A percentile compares a stretch with the other conserved stretches of the same genome.
Evolutionary conservation across 2,888 invertebrate genomes (phyloP).

Genomic region (Deladenus siricidicola): DNA sequence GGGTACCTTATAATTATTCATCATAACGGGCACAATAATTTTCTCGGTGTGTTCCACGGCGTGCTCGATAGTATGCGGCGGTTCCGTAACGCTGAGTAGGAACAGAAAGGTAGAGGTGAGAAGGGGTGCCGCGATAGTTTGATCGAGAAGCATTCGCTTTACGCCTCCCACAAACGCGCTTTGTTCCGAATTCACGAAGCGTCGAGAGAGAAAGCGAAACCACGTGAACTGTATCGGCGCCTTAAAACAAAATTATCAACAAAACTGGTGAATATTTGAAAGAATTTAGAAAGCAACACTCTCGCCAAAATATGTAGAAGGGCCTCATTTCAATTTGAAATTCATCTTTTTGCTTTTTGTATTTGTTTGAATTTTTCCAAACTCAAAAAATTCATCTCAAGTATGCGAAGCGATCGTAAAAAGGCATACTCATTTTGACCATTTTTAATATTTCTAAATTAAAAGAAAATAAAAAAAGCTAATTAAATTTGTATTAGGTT

Average conservation of each 20-base stretch:
- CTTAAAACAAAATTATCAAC: too few relatives aligned
- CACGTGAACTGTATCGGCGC: conserved; percentile 24
- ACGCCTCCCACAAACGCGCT: background rate
- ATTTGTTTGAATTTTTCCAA: too few relatives aligned
- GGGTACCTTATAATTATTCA: conserved; percentile 27
- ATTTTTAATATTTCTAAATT: too few relatives aligned
- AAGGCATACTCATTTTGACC: too few relatives aligned
- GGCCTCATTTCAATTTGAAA: too few relatives aligned
- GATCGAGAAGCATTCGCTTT: conserved; percentile 14
- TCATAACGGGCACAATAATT: conserved; percentile 20
- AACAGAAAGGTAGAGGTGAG: conserved; percentile 22
- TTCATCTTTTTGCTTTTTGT: background rate
- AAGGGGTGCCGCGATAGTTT: conserved; percentile 22
- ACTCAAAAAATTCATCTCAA: too few relatives aligned
- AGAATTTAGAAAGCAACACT: too few relatives aligned
- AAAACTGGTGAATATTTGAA: too few relatives aligned
- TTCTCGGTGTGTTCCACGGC: conserved; percentile 8
- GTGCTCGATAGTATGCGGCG: conserved; percentile 7
- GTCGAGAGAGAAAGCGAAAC: conserved; percentile 13
- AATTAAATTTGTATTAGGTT: too few relatives aligned
- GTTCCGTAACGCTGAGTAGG: conserved; percentile 12
- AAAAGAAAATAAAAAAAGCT: too few relatives aligned
- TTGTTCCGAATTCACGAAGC: background rate
- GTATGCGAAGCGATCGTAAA: too few relatives aligned
- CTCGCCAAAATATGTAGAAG: too few relatives aligned